Conservation (phyloP, 1,140 invertebrate genomes). For the Hormaphis cornu region DNA sequence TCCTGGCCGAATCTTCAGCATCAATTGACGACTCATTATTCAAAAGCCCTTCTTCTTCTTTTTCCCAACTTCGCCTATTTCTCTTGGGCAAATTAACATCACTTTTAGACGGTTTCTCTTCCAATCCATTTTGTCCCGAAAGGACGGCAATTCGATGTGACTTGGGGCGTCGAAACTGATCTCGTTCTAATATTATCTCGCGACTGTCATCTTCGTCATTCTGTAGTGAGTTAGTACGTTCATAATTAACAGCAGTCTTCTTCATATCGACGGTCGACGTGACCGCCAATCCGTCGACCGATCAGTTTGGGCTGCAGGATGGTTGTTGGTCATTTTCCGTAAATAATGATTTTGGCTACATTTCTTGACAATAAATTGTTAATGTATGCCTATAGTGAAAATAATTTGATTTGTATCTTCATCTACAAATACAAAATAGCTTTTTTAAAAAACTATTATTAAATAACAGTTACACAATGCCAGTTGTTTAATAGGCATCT, state of each 20-base stretch:
- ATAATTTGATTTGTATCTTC: conserved; percentile 4
- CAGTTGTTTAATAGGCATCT: neutral
- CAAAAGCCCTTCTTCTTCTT: conserved; percentile 16
- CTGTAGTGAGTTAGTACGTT: conserved; percentile 15
- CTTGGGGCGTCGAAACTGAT: conserved; percentile 9
- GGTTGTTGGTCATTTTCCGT: conserved; percentile 21
- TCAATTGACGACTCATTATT: conserved; percentile 6
- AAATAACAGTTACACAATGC: neutral
- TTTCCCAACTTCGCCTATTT: conserved; percentile 12
- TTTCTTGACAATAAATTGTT: neutral
- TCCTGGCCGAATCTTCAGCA: conserved; percentile 19
- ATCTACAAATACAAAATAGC: conserved; percentile 5
- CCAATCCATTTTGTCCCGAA: conserved; percentile 22
- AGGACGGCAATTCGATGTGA: conserved; percentile 16
- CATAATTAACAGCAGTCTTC: conserved; percentile 24
- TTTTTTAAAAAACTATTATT: neutral
- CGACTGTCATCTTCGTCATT: conserved; percentile 15
- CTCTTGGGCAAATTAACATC: conserved; percentile 5
- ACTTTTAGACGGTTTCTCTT: conserved; percentile 22
- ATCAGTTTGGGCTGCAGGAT: conserved; percentile 17
- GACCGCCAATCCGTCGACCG: conserved; percentile 31
- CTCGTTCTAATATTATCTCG: conserved; percentile 24
- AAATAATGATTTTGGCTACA: conserved; percentile 13
- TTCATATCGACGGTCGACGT: conserved; percentile 26
- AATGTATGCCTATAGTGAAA: neutral